These are phyloP conservation scores for Protodeltote pygarga DNA, from an alignment of 2,888 invertebrate genomes.

Conservation along the genomic window DNA sequence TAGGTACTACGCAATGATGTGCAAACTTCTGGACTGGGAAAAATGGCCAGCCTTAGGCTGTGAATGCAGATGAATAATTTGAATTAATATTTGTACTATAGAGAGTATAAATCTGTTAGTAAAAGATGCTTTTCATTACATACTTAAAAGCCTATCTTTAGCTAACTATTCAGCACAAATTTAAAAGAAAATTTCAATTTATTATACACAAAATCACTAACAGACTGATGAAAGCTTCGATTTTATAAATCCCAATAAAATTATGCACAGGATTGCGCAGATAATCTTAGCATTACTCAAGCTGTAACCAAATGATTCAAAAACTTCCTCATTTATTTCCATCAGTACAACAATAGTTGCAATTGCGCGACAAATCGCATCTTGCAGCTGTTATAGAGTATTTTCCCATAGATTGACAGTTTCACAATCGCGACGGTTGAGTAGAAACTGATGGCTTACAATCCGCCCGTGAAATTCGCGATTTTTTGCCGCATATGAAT, in stretches of 20 bases:
- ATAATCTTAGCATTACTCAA: constrained; percentile 26
- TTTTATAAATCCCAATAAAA: not conserved
- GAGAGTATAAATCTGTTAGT: too few species aligned
- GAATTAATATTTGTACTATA: too few species aligned
- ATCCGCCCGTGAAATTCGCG: constrained; percentile 46
- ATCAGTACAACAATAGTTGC: constrained; percentile 37
- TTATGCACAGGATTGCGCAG: constrained; percentile 13
- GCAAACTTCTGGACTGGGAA: too few species aligned
- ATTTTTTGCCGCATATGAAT: constrained; percentile 41
- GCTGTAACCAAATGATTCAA: constrained; percentile 34
- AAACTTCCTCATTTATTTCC: constrained; percentile 51
- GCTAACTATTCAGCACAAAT: not conserved
- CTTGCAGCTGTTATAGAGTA: constrained; percentile 53
- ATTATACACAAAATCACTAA: not conserved
- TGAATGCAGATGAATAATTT: too few species aligned
- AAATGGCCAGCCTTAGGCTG: too few species aligned
- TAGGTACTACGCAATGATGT: too few species aligned
- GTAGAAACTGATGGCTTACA: constrained; percentile 46
- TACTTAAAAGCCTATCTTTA: too few species aligned
- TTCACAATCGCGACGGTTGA: constrained; percentile 52
- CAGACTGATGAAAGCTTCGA: not conserved
- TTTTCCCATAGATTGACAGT: constrained; percentile 56
- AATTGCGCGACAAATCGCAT: constrained; percentile 52
- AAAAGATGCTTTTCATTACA: too few species aligned
- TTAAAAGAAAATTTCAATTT: not conserved